phyloP scores from a whole-genome alignment of 2,113 vertebrate species.

The Podiceps cristatus region DNA sequence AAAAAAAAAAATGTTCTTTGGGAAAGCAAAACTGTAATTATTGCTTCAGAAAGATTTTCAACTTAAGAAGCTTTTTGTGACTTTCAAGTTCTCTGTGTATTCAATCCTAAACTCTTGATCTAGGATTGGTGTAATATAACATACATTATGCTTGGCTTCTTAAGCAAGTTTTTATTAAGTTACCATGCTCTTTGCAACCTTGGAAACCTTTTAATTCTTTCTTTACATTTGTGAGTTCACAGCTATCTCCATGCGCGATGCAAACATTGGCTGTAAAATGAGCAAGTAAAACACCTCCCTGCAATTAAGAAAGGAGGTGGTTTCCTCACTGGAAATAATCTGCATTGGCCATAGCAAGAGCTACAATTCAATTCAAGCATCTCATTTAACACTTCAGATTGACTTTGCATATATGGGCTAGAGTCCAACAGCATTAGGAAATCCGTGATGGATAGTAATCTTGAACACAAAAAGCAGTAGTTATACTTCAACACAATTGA shows the following conservation, averaged over 20 bases:
- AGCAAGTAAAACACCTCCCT: background rate
- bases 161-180: background rate
- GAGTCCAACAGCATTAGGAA: conserved; percentile 66
- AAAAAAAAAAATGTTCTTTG: background rate
- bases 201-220: conserved; percentile 8
- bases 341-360: conserved; percentile 1
- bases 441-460: conserved; percentile 66
- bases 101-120: background rate
- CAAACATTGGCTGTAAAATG: background rate
- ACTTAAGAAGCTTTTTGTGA: conserved; percentile 2
- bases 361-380: conserved; percentile 17
- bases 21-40: background rate
- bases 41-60: background rate
- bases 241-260: background rate
- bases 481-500: conserved; percentile 67
- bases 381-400: conserved; percentile 51
- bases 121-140: background rate
- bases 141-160: conserved; percentile 6
- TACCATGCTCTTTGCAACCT: background rate
- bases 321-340: conserved; percentile 45
- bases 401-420: conserved; percentile 53
- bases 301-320: conserved; percentile 35
- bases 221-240: background rate
- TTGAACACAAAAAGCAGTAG: conserved; percentile 65
- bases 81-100: conserved; percentile 1